A percentile compares a stretch with the other conserved stretches of the same genome.
These are phyloP conservation scores for Danaus melanippus DNA, from an alignment of 1,140 invertebrate species.

Conservation along the genomic window DNA sequence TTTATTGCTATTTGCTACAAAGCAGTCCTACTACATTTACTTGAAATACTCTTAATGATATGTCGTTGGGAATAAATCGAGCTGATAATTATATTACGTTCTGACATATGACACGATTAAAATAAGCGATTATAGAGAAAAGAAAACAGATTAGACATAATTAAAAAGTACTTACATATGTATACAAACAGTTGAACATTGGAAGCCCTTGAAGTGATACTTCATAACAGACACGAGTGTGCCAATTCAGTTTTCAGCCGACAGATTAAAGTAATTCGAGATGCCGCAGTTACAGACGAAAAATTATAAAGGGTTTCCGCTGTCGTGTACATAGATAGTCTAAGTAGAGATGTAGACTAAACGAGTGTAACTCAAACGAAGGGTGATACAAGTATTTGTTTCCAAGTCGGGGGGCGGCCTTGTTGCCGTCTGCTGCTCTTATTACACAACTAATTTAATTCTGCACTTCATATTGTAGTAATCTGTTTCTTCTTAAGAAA, in stretches of 20 bases:
- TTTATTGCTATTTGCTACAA: slow-evolving; percentile 10
- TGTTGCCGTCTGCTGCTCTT: too few species aligned
- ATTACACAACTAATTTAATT: too few species aligned
- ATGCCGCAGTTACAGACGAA: slow-evolving; percentile 14
- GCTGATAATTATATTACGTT: neutral
- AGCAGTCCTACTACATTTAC: neutral
- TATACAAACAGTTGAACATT: neutral
- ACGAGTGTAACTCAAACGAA: slow-evolving; percentile 22
- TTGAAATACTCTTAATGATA: neutral
- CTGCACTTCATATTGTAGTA: too few species aligned
- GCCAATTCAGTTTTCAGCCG: slow-evolving; percentile 11
- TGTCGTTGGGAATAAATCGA: neutral
- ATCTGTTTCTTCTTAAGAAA: too few species aligned
- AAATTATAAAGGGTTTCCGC: slow-evolving; percentile 21
- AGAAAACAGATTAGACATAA: slow-evolving; percentile 1
- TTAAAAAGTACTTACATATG: slow-evolving; percentile 4
- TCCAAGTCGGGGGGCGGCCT: slow-evolving; percentile 22
- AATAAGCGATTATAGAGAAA: neutral
- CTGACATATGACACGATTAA: neutral
- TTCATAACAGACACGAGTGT: too few species aligned
- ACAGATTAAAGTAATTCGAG: slow-evolving; percentile 16
- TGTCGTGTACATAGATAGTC: slow-evolving; percentile 18
- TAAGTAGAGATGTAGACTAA: slow-evolving; percentile 31
- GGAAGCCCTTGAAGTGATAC: too few species aligned
- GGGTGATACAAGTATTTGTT: slow-evolving; percentile 36